Evolutionary conservation across 2,113 vertebrate genomes (phyloP), one percentile per base, ranked within the genome.

Genomic region (Lonchura striata): DNA sequence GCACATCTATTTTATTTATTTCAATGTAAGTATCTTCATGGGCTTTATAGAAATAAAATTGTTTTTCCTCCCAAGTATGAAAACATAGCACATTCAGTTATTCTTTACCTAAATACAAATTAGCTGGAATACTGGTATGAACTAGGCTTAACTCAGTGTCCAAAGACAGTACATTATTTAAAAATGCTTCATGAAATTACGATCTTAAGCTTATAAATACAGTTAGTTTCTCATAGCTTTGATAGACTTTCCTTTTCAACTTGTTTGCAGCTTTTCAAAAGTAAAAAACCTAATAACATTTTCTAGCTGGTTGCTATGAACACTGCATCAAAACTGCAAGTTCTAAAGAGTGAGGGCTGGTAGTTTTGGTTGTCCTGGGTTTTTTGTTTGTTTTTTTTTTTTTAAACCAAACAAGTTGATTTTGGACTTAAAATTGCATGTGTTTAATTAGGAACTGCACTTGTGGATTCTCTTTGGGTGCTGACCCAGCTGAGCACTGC

Each of bases 131-230:
- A 93, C 70, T 92, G 50, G 41, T 53, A 81, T 18, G 35, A 81
- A 33, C 28, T 72, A 24, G 60, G 66, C 41, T 94, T 94, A 70
- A 90, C 7, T 63, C 30, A 57, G 35, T 61, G n/a, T 78, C 68
- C 23, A 80, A 78, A 88, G 47, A 72, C 22, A 72, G 42, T 30
- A 82, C 8, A 17, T 42, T 42, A 20, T 82, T 72, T 96, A 72
- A 94, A 90, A 76, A 31, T 76, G 30, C 75, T 94, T 95, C 81
- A 83, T 78, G 72, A 95, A 97, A 93, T 82, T 1, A 77, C 56
- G 42, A 92, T 95, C 75, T 89, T 82, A 79, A 63, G 30, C 66
- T 88, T 76, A 90, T 84, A 95, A 97, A 88, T 71, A 77, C n/a
- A 92, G 56, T 70, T 90, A n/a, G 57, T 86, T 97, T 96, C 87